phyloP scores from a whole-genome alignment of 2,888 invertebrate species.

The Polydrusus cervinus region DNA sequence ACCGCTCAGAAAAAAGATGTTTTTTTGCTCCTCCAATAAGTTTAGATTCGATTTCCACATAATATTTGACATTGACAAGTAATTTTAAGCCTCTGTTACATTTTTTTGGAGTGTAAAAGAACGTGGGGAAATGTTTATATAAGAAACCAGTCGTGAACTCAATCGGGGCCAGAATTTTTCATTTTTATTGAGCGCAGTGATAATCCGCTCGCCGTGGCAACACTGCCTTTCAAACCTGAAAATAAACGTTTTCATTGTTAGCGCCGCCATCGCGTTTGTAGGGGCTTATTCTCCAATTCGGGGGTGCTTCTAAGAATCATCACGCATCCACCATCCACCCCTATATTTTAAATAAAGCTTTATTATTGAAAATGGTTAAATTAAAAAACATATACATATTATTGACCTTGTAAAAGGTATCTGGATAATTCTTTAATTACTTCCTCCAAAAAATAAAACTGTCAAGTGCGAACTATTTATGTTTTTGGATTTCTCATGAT shows the following conservation, averaged over 20 bases:
- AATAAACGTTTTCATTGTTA: constrained; percentile 40
- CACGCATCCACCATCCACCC: constrained; percentile 11
- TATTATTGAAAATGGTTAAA: background rate
- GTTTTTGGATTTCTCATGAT: too few species aligned
- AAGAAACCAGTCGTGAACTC: too few species aligned
- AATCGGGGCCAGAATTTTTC: background rate
- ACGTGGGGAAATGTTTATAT: too few species aligned
- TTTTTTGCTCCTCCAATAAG: too few species aligned
- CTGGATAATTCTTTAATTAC: too few species aligned
- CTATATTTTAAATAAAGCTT: background rate
- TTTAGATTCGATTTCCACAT: too few species aligned
- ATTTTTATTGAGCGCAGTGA: background rate
- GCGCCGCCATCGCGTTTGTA: constrained; percentile 23
- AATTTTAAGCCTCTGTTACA: too few species aligned
- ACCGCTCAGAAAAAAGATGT: too few species aligned
- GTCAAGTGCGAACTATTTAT: too few species aligned
- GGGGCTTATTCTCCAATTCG: constrained; percentile 30
- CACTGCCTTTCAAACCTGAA: constrained; percentile 20
- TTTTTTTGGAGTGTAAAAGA: too few species aligned
- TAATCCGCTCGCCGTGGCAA: constrained; percentile 6
- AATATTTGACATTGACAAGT: too few species aligned
- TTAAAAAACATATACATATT: background rate
- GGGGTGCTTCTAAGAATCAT: constrained; percentile 27
- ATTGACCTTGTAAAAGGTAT: background rate
- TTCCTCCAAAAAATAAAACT: too few species aligned